Evolutionary conservation across 2,113 vertebrate species (phyloP).

Genomic region (Sinocyclocheilus maitianheensis): DNA sequence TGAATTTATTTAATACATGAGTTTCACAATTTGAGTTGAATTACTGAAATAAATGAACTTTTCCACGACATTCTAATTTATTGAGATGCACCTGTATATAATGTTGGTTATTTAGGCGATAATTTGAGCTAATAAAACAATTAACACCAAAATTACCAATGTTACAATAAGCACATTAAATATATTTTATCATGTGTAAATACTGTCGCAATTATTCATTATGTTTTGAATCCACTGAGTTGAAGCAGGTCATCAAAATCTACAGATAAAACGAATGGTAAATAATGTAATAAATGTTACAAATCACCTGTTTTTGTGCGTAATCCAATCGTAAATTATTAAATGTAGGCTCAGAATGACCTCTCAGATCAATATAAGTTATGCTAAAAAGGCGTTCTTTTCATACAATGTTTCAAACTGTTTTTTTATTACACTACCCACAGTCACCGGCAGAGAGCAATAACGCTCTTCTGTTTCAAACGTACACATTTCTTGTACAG

Average conservation of each 20-base stretch:
- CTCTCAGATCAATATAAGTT: no score
- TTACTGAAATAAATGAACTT: no score
- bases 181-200: not conserved
- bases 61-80: no score
- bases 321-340: not conserved
- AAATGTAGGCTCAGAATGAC: no score
- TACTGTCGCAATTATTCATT: not conserved
- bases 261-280: not conserved
- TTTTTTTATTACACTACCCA: not conserved
- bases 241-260: not conserved
- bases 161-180: no score
- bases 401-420: not conserved
- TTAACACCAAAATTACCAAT: no score
- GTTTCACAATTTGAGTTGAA: no score
- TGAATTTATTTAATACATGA: no score
- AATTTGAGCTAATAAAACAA: no score
- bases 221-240: not conserved
- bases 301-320: not conserved
- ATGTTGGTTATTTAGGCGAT: no score
- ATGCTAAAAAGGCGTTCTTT: no score
- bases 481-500: not conserved
- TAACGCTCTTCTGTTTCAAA: constrained; percentile 21
- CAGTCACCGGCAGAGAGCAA: constrained; percentile 50
- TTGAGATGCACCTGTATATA: no score
- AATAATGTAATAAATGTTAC: not conserved